Evolutionary conservation across 1,140 invertebrate genomes (phyloP).

Genomic region (Teleopsis dalmanni): DNA sequence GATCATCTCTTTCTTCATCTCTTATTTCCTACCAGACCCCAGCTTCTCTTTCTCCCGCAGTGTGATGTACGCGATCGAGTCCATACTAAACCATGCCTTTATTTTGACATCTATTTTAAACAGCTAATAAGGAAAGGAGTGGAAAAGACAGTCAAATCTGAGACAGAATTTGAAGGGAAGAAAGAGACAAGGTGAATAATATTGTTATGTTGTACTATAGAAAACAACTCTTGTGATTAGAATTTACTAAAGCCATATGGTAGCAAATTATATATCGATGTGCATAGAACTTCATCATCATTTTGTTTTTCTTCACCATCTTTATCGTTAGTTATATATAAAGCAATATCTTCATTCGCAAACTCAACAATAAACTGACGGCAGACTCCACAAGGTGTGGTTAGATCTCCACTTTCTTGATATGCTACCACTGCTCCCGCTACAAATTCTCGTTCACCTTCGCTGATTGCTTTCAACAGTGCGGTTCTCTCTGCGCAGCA

Average conservation of each 20-base stretch:
- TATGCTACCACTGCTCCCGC: slow-evolving; percentile 67
- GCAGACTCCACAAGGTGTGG: slow-evolving; percentile 86
- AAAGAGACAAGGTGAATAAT: too few species aligned
- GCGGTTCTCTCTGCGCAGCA: slow-evolving; percentile 91
- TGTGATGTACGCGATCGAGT: too few species aligned
- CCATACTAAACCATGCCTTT: too few species aligned
- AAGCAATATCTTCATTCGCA: slow-evolving; percentile 53
- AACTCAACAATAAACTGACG: slow-evolving; percentile 78
- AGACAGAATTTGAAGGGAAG: too few species aligned
- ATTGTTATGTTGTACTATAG: too few species aligned
- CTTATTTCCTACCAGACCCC: too few species aligned
- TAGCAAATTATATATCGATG: slow-evolving; percentile 55
- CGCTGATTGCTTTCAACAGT: slow-evolving; percentile 76
- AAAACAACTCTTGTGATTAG: too few species aligned
- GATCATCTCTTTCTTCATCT: too few species aligned
- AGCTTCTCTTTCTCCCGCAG: too few species aligned
- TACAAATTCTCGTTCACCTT: slow-evolving; percentile 69
- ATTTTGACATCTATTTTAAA: too few species aligned
- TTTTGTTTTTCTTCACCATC: slow-evolving; percentile 13
- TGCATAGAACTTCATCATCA: slow-evolving; percentile 49
- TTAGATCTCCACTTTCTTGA: slow-evolving; percentile 56
- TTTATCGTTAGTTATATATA: slow-evolving; percentile 56
- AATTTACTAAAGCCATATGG: slow-evolving; percentile 51
- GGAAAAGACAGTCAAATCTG: too few species aligned
- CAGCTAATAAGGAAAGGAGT: too few species aligned